A percentile compares a stretch with the other conserved stretches of the same genome.
These are phyloP conservation scores for Cetonia aurata DNA, from an alignment of 2,888 invertebrate species.

Conservation along the genomic window DNA sequence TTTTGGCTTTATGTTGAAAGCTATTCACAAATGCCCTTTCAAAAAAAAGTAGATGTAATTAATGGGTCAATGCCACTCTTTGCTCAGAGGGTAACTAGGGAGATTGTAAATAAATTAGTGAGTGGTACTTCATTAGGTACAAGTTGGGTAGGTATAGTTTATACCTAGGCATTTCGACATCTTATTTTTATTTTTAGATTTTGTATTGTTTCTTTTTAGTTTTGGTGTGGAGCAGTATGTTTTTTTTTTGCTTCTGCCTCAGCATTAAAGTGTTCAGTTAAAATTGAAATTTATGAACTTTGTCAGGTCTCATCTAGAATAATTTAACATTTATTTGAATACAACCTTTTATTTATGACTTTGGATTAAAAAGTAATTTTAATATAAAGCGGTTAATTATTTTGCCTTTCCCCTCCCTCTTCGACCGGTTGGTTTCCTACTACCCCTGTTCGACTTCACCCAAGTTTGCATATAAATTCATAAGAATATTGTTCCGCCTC, in stretches of 20 bases:
- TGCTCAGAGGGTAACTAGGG: no score
- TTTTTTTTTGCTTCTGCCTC: constrained; percentile 4
- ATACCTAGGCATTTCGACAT: neutral
- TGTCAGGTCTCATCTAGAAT: constrained; percentile 43
- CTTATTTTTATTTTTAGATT: constrained; percentile 5
- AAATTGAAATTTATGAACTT: constrained; percentile 34
- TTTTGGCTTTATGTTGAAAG: constrained; percentile 3
- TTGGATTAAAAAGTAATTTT: constrained; percentile 59
- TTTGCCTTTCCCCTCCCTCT: constrained; percentile 49
- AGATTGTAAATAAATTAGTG: no score
- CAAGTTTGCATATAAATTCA: constrained; percentile 52
- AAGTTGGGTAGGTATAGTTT: no score
- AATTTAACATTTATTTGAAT: constrained; percentile 53
- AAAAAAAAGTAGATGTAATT: neutral
- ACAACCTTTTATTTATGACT: constrained; percentile 58
- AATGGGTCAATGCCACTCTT: neutral
- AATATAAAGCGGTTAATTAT: constrained; percentile 60
- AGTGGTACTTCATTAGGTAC: no score
- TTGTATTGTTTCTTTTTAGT: neutral
- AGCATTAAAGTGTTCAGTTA: constrained; percentile 3
- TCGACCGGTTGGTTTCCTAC: constrained; percentile 4
- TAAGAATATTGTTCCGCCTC: constrained; percentile 47
- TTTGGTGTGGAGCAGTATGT: neutral
- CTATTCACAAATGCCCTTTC: neutral
- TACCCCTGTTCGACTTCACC: constrained; percentile 35